Evolutionary conservation across 1,140 invertebrate species (phyloP).

Genomic region (Sycobia sp.): DNA sequence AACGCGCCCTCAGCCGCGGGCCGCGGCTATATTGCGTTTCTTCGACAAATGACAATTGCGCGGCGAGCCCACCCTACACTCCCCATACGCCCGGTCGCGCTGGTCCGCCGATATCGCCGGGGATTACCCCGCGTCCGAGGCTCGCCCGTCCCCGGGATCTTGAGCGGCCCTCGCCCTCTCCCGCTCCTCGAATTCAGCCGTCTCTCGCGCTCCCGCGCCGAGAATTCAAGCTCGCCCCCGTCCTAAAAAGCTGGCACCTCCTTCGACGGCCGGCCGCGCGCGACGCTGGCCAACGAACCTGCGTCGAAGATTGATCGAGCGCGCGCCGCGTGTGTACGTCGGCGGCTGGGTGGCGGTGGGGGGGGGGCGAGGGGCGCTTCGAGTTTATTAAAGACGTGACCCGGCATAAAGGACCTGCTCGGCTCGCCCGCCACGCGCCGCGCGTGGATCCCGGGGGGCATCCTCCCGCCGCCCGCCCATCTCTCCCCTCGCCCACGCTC

Average conservation of each 20-base stretch:
- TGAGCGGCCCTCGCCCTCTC: background rate
- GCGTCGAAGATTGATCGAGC: conserved; percentile 50
- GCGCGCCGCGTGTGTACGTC: conserved; percentile 21
- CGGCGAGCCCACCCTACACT: conserved; percentile 35
- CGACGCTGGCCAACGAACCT: too few species aligned
- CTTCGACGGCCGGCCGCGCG: too few species aligned
- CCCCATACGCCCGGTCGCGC: background rate
- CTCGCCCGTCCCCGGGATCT: conserved; percentile 8
- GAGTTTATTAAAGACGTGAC: conserved; percentile 59
- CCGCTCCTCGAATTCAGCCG: conserved; percentile 33
- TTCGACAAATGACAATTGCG: conserved; percentile 46
- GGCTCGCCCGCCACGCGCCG: conserved; percentile 38
- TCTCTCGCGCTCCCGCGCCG: background rate
- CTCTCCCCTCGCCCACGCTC: conserved; percentile 5
- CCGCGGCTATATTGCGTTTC: conserved; percentile 36
- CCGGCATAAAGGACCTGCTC: conserved; percentile 50
- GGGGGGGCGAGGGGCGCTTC: too few species aligned
- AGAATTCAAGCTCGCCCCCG: too few species aligned
- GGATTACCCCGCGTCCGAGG: conserved; percentile 8
- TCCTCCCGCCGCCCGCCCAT: conserved; percentile 18
- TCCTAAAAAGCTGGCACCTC: too few species aligned
- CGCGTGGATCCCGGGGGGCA: conserved; percentile 49
- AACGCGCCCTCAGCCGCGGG: background rate
- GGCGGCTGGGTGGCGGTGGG: too few species aligned
- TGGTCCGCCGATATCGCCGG: background rate